phyloP scores from a whole-genome alignment of 2,113 vertebrate genomes.

The Pithys albifrons region DNA sequence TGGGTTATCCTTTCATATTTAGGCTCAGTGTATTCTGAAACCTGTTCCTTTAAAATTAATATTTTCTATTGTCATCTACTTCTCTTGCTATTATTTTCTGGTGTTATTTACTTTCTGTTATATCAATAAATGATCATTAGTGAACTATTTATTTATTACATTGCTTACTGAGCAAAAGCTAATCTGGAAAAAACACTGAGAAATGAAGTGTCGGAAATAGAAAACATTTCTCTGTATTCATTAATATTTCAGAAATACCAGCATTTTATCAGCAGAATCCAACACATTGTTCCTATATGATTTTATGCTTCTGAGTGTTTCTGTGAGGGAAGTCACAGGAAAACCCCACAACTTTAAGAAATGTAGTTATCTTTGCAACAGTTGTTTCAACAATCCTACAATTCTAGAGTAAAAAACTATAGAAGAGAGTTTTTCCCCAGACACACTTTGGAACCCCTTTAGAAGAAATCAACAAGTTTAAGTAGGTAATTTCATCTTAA shows the following conservation, averaged over 20 bases:
- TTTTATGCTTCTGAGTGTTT: background rate
- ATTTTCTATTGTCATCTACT: background rate
- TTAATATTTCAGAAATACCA: background rate
- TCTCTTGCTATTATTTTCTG: background rate
- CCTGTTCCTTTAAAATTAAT: background rate
- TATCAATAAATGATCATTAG: background rate
- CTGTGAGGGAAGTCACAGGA: background rate
- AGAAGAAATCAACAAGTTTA: background rate
- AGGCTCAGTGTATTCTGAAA: background rate
- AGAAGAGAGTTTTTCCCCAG: background rate
- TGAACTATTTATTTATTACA: background rate
- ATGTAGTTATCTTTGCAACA: background rate
- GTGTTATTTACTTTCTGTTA: background rate
- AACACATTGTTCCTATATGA: background rate
- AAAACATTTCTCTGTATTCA: background rate
- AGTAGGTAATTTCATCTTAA: background rate
- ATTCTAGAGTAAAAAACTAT: background rate
- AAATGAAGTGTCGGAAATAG: background rate
- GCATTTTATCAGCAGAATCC: background rate
- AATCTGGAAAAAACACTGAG: background rate
- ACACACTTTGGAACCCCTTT: background rate
- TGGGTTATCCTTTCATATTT: background rate
- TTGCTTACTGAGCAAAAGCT: background rate
- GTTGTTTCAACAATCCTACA: background rate
- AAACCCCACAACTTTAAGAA: background rate